These are phyloP conservation scores for Trachelus tabidus DNA, from an alignment of 2,888 invertebrate genomes.

Conservation along the genomic window DNA sequence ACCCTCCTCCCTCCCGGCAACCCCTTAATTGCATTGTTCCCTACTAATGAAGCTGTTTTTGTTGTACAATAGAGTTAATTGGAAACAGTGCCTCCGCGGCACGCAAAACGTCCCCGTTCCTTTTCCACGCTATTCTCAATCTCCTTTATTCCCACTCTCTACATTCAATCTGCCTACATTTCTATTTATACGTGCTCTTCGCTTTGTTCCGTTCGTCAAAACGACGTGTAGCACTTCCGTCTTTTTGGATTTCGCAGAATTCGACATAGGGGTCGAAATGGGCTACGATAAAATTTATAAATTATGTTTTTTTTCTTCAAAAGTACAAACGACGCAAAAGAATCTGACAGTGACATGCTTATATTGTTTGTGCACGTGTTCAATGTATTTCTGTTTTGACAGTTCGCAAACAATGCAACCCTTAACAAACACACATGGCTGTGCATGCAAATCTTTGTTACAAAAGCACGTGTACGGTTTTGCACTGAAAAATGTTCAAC, in stretches of 20 bases:
- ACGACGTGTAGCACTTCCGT: neutral
- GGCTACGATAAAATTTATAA: neutral
- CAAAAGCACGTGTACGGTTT: no score
- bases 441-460: no score
- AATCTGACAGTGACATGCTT: neutral
- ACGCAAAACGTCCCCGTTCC: conserved; percentile 33
- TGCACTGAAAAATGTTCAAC: no score
- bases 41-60: conserved; percentile 45
- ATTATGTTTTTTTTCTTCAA: neutral
- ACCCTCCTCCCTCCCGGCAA: conserved; percentile 23
- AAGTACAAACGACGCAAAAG: neutral
- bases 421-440: no score
- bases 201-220: neutral
- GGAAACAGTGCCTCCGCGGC: conserved; percentile 27
- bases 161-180: neutral
- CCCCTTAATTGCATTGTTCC: conserved; percentile 43
- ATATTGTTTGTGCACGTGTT: no score
- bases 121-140: neutral
- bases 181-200: neutral
- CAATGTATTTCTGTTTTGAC: no score
- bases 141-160: neutral
- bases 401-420: no score
- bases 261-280: neutral
- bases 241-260: neutral
- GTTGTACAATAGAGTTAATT: conserved; percentile 39